phyloP scores from a whole-genome alignment of 1,140 invertebrate species.

The Drosophila parvula region DNA sequence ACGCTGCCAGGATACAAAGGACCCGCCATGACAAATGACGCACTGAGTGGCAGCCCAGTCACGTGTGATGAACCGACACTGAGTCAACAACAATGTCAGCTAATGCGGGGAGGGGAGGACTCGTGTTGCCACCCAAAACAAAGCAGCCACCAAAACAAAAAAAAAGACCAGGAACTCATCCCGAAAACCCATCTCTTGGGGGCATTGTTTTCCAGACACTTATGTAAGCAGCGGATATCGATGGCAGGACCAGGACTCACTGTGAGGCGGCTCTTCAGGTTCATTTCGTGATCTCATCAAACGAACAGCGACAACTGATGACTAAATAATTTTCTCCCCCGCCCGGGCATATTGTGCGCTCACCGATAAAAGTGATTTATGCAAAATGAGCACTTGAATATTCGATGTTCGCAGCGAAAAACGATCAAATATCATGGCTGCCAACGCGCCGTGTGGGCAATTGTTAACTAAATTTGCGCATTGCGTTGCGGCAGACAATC shows the following conservation, averaged over 20 bases:
- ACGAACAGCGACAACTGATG: constrained; percentile 37
- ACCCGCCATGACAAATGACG: constrained; percentile 72
- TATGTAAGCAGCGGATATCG: constrained; percentile 38
- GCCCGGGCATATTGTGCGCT: constrained; percentile 21
- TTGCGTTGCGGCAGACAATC: constrained; percentile 12
- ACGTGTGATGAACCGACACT: constrained; percentile 52
- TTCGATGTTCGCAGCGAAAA: constrained; percentile 1
- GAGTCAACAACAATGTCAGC: constrained; percentile 38
- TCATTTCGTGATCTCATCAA: constrained; percentile 46
- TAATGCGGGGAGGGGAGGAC: constrained; percentile 2
- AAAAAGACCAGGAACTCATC: background rate
- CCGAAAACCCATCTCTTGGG: background rate
- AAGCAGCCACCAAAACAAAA: background rate
- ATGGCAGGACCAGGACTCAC: constrained; percentile 18
- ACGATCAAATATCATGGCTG: constrained; percentile 20
- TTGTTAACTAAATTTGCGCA: constrained; percentile 2
- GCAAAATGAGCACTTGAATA: constrained; percentile 13
- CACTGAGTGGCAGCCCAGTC: constrained; percentile 28
- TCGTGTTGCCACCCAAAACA: background rate
- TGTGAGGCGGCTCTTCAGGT: constrained; percentile 13
- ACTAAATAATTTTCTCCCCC: constrained; percentile 39
- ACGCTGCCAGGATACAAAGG: constrained; percentile 32
- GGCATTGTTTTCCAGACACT: constrained; percentile 41
- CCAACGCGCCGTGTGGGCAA: background rate
- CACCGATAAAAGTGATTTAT: constrained; percentile 44